These are phyloP conservation scores for Ciconia boyciana DNA, from an alignment of 2,113 vertebrate species.

Conservation along the genomic window DNA sequence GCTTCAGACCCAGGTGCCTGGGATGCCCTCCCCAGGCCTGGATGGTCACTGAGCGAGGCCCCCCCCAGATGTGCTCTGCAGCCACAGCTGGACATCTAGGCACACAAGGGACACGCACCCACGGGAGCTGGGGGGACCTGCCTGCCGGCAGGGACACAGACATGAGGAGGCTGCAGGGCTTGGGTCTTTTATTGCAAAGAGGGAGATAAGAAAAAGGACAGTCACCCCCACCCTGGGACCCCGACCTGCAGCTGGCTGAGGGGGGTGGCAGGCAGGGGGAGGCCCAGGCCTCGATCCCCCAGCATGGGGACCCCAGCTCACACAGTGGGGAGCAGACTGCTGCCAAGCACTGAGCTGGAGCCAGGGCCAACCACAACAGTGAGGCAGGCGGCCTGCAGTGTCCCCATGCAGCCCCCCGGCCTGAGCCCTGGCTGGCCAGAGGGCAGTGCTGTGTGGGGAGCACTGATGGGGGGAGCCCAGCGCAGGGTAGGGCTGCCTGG, in stretches of 20 bases:
- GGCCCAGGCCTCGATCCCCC: background rate
- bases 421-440: background rate
- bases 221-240: background rate
- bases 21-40: background rate
- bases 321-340: background rate
- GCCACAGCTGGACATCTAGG: background rate
- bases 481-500: background rate
- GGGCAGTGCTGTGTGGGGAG: background rate
- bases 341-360: background rate
- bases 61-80: background rate
- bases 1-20: background rate
- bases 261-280: background rate
- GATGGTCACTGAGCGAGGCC: fast-evolving
- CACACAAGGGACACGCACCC: background rate
- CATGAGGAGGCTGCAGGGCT: background rate
- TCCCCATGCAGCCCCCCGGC: background rate
- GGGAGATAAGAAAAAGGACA: slow-evolving; percentile 22
- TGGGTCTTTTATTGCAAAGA: slow-evolving; percentile 68
- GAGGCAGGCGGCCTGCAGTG: fast-evolving
- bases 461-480: background rate
- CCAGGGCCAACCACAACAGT: background rate
- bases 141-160: background rate
- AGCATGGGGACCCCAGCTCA: background rate
- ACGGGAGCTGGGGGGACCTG: background rate
- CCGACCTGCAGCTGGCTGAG: background rate